phyloP scores from a whole-genome alignment of 2,888 invertebrate species.

The Cyrtodaria siliqua region DNA sequence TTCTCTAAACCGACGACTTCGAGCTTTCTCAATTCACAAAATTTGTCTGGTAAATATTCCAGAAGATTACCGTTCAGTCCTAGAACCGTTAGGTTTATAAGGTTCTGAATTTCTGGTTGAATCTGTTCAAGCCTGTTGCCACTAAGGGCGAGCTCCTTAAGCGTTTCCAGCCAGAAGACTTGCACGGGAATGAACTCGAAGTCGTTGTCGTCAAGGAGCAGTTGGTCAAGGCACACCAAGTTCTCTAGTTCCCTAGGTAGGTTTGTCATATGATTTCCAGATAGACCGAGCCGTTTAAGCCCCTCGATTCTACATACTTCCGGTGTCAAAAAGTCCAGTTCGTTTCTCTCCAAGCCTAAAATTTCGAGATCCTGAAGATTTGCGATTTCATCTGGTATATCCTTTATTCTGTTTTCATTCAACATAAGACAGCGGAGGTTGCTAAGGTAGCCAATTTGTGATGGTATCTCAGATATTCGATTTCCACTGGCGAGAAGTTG shows the following conservation, averaged over 20 bases:
- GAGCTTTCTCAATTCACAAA: conserved; percentile 70
- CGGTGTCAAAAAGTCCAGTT: conserved; percentile 77
- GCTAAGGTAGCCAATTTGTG: conserved; percentile 71
- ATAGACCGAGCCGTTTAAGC: conserved; percentile 76
- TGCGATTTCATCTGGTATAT: conserved; percentile 75
- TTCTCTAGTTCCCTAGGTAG: conserved; percentile 82
- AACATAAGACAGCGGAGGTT: conserved; percentile 73
- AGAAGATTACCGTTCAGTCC: conserved; percentile 81
- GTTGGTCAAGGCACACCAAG: conserved; percentile 74
- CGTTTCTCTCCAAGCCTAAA: conserved; percentile 80
- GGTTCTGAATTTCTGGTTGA: conserved; percentile 75
- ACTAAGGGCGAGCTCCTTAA: conserved; percentile 80
- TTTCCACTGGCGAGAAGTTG: conserved; percentile 77
- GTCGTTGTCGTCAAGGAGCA: conserved; percentile 81
- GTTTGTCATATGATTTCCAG: conserved; percentile 82
- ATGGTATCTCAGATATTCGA: conserved; percentile 73
- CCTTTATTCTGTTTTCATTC: conserved; percentile 78
- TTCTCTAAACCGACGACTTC: conserved; percentile 80
- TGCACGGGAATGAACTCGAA: conserved; percentile 83
- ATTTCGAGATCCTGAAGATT: conserved; percentile 75
- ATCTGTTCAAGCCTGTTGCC: conserved; percentile 78
- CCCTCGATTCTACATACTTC: conserved; percentile 80
- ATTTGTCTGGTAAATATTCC: conserved; percentile 75
- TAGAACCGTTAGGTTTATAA: conserved; percentile 75
- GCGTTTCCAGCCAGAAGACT: conserved; percentile 76